Evolutionary conservation across 2,888 invertebrate genomes (phyloP).

Genomic region (Zygothrica quintamaculata): DNA sequence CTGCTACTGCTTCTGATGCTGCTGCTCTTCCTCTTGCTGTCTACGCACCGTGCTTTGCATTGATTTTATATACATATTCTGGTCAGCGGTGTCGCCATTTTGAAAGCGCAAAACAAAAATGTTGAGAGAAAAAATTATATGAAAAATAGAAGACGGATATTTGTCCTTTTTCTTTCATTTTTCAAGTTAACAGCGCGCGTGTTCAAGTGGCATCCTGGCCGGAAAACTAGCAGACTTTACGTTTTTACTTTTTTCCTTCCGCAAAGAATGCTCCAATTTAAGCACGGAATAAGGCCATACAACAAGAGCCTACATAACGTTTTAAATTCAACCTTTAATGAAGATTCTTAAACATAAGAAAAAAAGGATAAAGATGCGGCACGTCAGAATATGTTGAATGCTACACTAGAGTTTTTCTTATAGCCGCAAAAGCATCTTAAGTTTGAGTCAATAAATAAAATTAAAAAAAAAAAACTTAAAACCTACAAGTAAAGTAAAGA

Average conservation of each 20-base stretch:
- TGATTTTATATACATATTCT: slow-evolving; percentile 55
- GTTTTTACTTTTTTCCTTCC: slow-evolving; percentile 24
- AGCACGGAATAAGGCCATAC: slow-evolving; percentile 31
- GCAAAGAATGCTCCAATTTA: slow-evolving; percentile 54
- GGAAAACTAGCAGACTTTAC: slow-evolving; percentile 28
- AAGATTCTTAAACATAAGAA: slow-evolving; percentile 2
- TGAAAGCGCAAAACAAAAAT: slow-evolving; percentile 45
- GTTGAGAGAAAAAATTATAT: slow-evolving; percentile 8
- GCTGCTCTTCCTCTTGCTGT: slow-evolving; percentile 43
- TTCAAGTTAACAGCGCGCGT: slow-evolving; percentile 50
- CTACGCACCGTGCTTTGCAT: slow-evolving; percentile 52
- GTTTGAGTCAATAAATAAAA: no score
- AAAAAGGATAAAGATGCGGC: no score
- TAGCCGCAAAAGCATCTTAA: no score
- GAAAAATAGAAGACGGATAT: no score
- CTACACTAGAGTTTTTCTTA: no score
- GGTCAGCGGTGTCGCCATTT: slow-evolving; percentile 64
- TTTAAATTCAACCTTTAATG: slow-evolving; percentile 16
- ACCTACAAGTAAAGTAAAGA: no score
- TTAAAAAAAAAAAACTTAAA: no score
- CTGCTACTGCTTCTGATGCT: slow-evolving; percentile 14
- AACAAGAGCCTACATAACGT: slow-evolving; percentile 14
- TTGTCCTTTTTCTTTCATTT: no score
- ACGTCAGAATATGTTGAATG: no score
- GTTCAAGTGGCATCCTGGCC: slow-evolving; percentile 54